These are phyloP conservation scores for Neoascia interrupta DNA, from an alignment of 2,888 invertebrate species.

Conservation along the genomic window DNA sequence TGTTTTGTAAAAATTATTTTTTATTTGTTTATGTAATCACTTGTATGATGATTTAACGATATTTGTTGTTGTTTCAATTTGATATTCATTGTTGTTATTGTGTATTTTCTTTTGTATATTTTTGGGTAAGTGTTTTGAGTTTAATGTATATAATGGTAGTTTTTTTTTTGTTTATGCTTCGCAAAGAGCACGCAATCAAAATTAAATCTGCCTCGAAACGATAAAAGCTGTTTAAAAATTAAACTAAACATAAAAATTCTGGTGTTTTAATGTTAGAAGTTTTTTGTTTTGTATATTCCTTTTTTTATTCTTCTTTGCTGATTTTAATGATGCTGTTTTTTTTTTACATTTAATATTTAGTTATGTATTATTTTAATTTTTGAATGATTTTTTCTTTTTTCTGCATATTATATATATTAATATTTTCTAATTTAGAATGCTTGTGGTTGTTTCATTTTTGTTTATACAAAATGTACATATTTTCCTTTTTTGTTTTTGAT, in stretches of 20 bases:
- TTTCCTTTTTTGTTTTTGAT: too few relatives aligned
- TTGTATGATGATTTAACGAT: conserved; percentile 50
- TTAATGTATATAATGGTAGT: conserved; percentile 39
- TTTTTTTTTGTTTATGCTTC: conserved; percentile 35
- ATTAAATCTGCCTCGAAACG: conserved; percentile 21
- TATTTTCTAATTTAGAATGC: conserved; percentile 64
- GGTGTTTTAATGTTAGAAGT: conserved; percentile 29
- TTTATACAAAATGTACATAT: conserved; percentile 68
- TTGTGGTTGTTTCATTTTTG: conserved; percentile 40
- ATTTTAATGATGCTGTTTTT: not conserved
- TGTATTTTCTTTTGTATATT: not conserved
- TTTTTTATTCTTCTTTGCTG: not conserved
- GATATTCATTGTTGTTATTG: too few relatives aligned
- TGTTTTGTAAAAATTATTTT: conserved; percentile 55
- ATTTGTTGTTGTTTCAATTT: conserved; percentile 27
- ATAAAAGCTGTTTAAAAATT: conserved; percentile 15
- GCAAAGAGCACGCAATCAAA: conserved; percentile 47
- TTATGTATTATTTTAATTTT: conserved; percentile 11
- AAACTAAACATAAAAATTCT: conserved; percentile 45
- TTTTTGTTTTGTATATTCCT: conserved; percentile 3
- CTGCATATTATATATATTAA: conserved; percentile 25
- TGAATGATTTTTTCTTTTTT: conserved; percentile 19
- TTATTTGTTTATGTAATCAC: conserved; percentile 56
- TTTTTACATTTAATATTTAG: conserved; percentile 19
- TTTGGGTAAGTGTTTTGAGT: conserved; percentile 11